Conservation (phyloP, 1,140 invertebrate genomes). For the Galendromus occidentalis region DNA sequence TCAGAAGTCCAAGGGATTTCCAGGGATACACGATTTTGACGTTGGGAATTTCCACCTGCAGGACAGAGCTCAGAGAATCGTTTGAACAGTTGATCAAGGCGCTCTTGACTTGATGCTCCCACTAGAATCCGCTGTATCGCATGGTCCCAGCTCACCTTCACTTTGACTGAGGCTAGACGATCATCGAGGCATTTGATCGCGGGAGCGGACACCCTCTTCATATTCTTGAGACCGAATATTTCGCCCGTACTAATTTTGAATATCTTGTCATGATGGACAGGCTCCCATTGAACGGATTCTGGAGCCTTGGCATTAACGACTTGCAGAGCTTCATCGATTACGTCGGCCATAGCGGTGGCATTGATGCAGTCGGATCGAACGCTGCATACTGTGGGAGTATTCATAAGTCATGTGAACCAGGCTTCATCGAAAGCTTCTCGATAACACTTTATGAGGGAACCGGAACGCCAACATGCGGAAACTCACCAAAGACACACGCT, state of each 20-base stretch:
- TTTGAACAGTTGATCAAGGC: neutral
- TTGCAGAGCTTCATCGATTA: neutral
- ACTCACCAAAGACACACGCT: no score
- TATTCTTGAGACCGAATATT: neutral
- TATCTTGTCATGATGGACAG: neutral
- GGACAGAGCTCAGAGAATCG: neutral
- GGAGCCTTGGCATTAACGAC: neutral
- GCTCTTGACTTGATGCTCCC: neutral
- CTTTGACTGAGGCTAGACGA: neutral
- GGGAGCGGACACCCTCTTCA: neutral
- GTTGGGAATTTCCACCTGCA: neutral
- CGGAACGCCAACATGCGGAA: no score
- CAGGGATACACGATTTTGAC: neutral
- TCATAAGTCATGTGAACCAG: no score
- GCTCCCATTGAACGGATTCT: neutral
- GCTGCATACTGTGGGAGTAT: no score
- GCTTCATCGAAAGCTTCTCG: no score
- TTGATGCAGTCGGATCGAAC: neutral
- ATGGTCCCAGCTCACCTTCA: neutral
- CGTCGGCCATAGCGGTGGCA: neutral
- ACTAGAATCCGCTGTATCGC: neutral
- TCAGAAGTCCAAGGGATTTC: neutral
- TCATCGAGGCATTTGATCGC: neutral
- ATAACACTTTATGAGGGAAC: no score
- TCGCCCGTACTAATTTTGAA: neutral